Percentiles rank a stretch among this genome's conserved stretches.
These are phyloP conservation scores for Macrophya annulata DNA, from an alignment of 2,888 invertebrate species.

Conservation along the genomic window DNA sequence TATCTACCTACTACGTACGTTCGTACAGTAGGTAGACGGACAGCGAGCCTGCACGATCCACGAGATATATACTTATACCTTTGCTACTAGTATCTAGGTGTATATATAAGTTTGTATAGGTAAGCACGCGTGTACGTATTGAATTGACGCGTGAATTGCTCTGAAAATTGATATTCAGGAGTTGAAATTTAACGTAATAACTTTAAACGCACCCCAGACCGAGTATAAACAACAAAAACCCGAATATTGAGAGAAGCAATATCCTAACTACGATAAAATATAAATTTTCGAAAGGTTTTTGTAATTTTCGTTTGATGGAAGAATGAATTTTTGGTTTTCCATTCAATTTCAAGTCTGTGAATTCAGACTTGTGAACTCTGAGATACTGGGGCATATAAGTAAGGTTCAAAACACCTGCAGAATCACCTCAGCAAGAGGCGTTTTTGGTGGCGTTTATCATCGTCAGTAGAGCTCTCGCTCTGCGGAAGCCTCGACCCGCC, in stretches of 20 bases:
- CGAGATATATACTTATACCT: constrained; percentile 21
- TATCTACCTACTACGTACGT: neutral
- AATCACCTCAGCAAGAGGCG: neutral
- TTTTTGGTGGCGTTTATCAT: constrained; percentile 31
- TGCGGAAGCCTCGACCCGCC: constrained; percentile 48
- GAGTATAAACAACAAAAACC: no score
- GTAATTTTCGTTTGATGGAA: neutral
- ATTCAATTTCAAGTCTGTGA: neutral
- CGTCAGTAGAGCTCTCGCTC: neutral
- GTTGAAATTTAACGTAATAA: neutral
- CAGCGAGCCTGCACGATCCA: constrained; percentile 40
- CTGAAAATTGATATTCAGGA: constrained; percentile 18
- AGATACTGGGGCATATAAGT: neutral
- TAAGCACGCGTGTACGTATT: neutral
- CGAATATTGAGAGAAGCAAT: neutral
- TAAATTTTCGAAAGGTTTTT: neutral
- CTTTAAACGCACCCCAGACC: neutral
- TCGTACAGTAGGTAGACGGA: constrained; percentile 18
- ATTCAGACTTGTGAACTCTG: neutral
- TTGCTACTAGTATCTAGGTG: constrained; percentile 37
- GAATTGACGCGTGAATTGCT: neutral
- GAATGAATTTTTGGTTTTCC: neutral
- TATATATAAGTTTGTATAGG: constrained; percentile 3
- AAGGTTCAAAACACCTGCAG: neutral
- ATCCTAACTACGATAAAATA: neutral